A percentile compares a stretch with the other conserved stretches of the same genome.
Conservation (phyloP, 2,797 vertebrate genomes). For the Merluccius polli region DNA sequence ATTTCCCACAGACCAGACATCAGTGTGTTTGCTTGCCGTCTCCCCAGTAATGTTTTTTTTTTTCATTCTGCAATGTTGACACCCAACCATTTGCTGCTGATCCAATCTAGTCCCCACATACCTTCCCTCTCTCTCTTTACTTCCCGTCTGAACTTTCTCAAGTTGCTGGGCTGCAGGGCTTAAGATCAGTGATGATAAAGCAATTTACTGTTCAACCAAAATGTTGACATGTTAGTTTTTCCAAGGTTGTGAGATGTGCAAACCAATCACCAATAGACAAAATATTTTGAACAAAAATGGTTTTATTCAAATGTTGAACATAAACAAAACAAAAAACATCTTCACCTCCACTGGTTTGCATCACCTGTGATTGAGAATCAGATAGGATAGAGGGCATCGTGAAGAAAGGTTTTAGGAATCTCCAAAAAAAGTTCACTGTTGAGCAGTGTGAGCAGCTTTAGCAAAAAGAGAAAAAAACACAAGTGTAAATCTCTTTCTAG, state of each 20-base stretch:
- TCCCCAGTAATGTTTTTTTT: conserved; percentile 42
- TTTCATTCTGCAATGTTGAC: conserved; percentile 46
- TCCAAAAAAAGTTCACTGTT: too few species aligned
- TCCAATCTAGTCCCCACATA: conserved; percentile 52
- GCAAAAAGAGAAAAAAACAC: not conserved
- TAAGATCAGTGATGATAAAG: conserved; percentile 29
- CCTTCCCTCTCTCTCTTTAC: conserved; percentile 55
- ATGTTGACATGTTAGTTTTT: not conserved
- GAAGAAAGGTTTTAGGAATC: conserved; percentile 16
- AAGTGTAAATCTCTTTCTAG: conserved; percentile 11
- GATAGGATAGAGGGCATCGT: conserved; percentile 45
- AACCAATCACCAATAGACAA: conserved; percentile 21
- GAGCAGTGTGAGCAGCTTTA: not conserved
- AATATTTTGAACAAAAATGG: conserved; percentile 39
- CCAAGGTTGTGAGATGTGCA: not conserved
- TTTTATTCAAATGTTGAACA: conserved; percentile 42
- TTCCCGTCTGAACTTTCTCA: conserved; percentile 43
- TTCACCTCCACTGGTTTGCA: conserved; percentile 18
- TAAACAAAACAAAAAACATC: conserved; percentile 41
- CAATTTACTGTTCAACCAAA: conserved; percentile 19
- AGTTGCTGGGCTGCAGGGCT: conserved; percentile 26
- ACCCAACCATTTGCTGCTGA: conserved; percentile 66
- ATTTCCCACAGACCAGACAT: conserved; percentile 51
- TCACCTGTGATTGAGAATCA: conserved; percentile 59
- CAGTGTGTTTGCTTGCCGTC: conserved; percentile 53